These are phyloP conservation scores for Neotoxoptera formosana DNA, from an alignment of 1,140 invertebrate species.

Conservation along the genomic window DNA sequence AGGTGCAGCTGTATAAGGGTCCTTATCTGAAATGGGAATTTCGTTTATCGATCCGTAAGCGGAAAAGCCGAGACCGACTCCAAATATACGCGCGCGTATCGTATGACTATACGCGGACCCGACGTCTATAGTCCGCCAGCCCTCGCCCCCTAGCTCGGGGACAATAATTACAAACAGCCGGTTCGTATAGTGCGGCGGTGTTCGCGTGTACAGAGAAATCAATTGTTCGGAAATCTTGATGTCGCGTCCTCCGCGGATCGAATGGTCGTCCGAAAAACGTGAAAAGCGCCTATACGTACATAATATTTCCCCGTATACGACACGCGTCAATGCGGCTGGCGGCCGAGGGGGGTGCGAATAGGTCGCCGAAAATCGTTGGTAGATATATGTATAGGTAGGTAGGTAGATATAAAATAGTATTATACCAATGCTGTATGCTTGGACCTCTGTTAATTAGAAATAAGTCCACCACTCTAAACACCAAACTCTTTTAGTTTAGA, in stretches of 20 bases:
- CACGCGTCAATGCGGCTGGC: too few species aligned
- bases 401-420: too few species aligned
- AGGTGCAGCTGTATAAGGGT: not conserved
- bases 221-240: not conserved
- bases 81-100: not conserved
- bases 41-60: slow-evolving; percentile 34
- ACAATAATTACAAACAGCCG: slow-evolving; percentile 30
- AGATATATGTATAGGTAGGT: not conserved
- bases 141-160: not conserved
- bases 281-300: not conserved
- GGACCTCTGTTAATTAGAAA: too few species aligned
- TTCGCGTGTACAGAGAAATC: not conserved
- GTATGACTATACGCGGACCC: not conserved
- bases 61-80: not conserved
- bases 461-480: too few species aligned
- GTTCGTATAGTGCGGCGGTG: not conserved
- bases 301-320: too few species aligned
- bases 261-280: not conserved
- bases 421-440: too few species aligned
- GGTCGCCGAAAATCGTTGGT: not conserved
- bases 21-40: slow-evolving; percentile 49
- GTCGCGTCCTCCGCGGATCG: not conserved
- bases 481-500: too few species aligned
- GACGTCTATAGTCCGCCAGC: too few species aligned
- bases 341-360: not conserved